Base-by-base conservation (phyloP, 2,888 invertebrate species). In the Leptopilina drosophilae region DNA sequence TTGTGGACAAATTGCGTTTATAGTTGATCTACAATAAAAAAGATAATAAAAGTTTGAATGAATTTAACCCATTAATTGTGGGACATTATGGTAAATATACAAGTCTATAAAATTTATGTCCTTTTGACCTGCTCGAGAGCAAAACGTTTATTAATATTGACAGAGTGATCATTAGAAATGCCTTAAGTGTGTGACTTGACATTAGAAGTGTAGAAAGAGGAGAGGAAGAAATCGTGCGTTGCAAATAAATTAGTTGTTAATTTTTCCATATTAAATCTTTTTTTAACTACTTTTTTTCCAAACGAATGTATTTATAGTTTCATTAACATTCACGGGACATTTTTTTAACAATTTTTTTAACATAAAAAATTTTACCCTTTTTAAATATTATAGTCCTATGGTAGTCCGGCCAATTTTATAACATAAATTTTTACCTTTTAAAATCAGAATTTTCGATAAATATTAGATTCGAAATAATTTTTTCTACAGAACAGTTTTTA, bases 131-230 rank as follows among this genome's bases (percentile, higher is more conserved):
- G 53, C n/a, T 73, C 8, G 33, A 53, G 53, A 56, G 40, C 33
- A 15, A 73, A 53, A 73, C 56, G 53, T 56, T 73, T 56, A 56
- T 69, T 73, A 73, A n/a, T 56, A 73, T 56, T 73, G 56, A 73
- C 69, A 69, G 69, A 69, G 49, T 69, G 26, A 33, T 69, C 69
- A 69, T 69, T 69, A 69, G 49, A 69, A 69, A 69, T 69, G 69
- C 49, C 69, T 69, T 12, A 26, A 69, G 69, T 69, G 69, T 67
- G 26, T 69, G 26, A 53, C 49, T 26, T 69, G 69, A 53, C 69
- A 69, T 69, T 69, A 69, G 49, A 53, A 69, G 69, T 69, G 33
- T 56, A 73, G 53, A 73, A 73, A 56, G 73, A 73, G 11, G 73
- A 73, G n/a, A 73, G n/a, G 73, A 73, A 73, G 73, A 56, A 69